Base-by-base conservation (phyloP, 2,888 invertebrate species). In the Hermaeophaga mercurialis region DNA sequence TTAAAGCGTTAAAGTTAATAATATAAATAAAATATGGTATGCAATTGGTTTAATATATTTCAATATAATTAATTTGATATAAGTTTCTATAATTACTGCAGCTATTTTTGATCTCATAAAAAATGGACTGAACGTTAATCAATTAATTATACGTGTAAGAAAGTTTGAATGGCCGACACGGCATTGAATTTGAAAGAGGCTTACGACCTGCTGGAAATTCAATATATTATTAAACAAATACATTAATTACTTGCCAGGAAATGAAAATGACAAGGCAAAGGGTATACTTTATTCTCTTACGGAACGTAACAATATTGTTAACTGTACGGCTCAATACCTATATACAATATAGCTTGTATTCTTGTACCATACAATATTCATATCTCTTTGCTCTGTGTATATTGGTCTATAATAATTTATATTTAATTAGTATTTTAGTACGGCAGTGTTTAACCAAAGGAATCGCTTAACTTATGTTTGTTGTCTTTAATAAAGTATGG, bases 401-500 rank as follows among this genome's bases (percentile, higher is more conserved):
- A 61, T 53, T 44, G 54, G 39, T 53, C 59, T 59, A 61, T 61
- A 64, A 65, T 65, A 65, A 65, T 65, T 65, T 63, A 65, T 63
- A 65, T 65, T 63, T 62, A 65, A 65, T 65, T 61, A 65, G 61
- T 63, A 63, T 63, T 65, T 63, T 58, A 64, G 60, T 62, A 61
- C 64, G 56, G 61, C 64, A 64, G 59, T 64, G 64, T 64, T 61
- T 48, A 64, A 59, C 58, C 58, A 59, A 59, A 62, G 60, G 61
- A 64, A 60, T 62, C 56, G 62, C 58, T 62, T 58, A 56, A 60
- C 60, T 62, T 56, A 61, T 66, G 66, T 62, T 65, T 61, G 68
- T 66, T 66, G 63, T 64, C 66, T 66, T 66, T 61, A 66, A 65
- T 65, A 65, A 61, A 60, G 60, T 54, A 65, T 59, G 59, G 56